phyloP scores from a whole-genome alignment of 2,113 vertebrate species.

The Ctenodactylus gundi region DNA sequence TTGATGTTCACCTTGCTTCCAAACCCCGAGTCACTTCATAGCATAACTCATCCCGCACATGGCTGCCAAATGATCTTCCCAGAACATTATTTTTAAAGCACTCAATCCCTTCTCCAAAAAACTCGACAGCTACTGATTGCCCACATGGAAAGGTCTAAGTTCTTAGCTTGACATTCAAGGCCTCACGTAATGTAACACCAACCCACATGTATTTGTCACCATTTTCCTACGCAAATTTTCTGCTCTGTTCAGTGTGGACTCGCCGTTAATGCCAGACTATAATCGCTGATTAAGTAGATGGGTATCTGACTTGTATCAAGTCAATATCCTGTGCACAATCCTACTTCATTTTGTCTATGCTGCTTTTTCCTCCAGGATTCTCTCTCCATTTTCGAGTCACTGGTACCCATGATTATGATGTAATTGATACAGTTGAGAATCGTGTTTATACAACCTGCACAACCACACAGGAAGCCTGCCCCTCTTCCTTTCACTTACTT shows the following conservation, averaged over 20 bases:
- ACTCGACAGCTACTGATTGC: neutral
- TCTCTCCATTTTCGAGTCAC: neutral
- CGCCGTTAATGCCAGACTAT: neutral
- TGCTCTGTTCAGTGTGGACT: neutral
- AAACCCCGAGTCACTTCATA: neutral
- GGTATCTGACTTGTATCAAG: neutral
- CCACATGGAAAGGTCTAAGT: neutral
- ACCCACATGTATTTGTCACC: neutral
- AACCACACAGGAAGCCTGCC: neutral
- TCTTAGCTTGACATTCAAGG: neutral
- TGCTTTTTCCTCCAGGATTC: no score
- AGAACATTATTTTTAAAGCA: constrained; percentile 9
- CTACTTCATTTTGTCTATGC: neutral
- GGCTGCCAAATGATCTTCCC: neutral
- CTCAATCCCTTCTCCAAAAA: neutral
- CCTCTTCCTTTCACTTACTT: no score
- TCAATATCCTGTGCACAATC: neutral
- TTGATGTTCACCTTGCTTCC: neutral
- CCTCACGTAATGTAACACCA: neutral
- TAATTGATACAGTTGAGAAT: neutral
- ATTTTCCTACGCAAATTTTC: neutral
- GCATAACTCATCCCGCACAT: neutral
- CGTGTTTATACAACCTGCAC: neutral
- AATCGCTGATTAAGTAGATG: neutral
- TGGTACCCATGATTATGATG: neutral